A percentile compares a stretch with the other conserved stretches of the same genome.
Conservation (phyloP, 2,113 vertebrate genomes). For the Chloebia gouldiae region DNA sequence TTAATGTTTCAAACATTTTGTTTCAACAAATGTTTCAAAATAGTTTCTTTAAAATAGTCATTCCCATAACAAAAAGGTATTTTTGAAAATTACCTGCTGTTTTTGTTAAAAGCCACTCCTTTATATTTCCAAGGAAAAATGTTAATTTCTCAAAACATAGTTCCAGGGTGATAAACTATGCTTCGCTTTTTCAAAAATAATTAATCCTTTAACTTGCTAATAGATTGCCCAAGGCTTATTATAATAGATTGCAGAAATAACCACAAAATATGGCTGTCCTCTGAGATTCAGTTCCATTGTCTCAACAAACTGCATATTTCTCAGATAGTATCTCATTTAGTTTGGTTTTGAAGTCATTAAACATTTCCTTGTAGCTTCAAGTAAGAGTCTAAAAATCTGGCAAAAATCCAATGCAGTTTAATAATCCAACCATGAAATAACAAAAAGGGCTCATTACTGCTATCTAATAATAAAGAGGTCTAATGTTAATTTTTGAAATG, state of each 20-base stretch:
- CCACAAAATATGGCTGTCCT: background rate
- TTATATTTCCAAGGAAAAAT: background rate
- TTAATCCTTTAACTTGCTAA: background rate
- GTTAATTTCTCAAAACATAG: background rate
- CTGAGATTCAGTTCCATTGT: background rate
- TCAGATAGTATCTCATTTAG: background rate
- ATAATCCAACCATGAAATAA: background rate
- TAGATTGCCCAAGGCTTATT: background rate
- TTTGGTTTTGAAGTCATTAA: background rate
- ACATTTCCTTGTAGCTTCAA: background rate
- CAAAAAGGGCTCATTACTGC: background rate
- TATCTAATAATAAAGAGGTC: background rate
- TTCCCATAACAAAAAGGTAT: background rate
- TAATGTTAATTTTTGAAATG: background rate
- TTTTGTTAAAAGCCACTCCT: background rate
- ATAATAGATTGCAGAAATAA: background rate
- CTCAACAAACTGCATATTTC: background rate
- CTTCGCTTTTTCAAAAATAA: background rate
- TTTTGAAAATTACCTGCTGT: background rate
- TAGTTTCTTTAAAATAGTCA: background rate
- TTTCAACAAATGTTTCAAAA: background rate
- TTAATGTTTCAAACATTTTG: background rate
- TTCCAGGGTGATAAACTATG: background rate
- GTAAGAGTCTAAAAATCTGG: background rate
- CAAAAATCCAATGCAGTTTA: background rate